Percentiles rank a stretch among this genome's conserved stretches.
Evolutionary conservation across 2,113 vertebrate species (phyloP).

Genomic region (Dinomys branickii): DNA sequence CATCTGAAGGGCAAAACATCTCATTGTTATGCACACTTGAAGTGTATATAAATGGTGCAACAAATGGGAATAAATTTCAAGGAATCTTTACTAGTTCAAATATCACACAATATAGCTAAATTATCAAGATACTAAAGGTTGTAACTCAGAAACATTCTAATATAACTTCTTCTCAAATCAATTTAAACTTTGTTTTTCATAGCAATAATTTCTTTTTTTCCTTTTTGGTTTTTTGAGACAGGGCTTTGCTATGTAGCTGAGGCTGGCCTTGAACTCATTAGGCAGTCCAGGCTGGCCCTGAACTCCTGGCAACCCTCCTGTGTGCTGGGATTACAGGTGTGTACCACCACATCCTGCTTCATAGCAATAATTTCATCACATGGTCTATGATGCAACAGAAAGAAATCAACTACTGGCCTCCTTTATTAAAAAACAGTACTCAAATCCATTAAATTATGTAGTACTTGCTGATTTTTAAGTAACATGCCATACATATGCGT

Average conservation of each 20-base stretch:
- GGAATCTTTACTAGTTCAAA: constrained; percentile 47
- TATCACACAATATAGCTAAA: constrained; percentile 27
- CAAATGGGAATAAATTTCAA: background rate
- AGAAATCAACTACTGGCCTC: constrained; percentile 49
- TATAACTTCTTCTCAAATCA: constrained; percentile 45
- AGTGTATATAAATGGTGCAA: background rate
- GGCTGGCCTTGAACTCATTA: background rate
- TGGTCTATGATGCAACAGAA: constrained; percentile 64
- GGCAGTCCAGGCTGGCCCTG: background rate
- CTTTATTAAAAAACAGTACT: constrained; percentile 43
- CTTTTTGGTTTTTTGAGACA: background rate
- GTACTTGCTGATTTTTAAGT: constrained; percentile 46
- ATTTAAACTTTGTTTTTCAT: constrained; percentile 53
- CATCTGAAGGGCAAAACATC: background rate
- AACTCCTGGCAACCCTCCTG: background rate
- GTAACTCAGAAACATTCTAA: constrained; percentile 14
- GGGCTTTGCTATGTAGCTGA: background rate
- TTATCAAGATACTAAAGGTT: constrained; percentile 6
- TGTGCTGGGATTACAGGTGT: background rate
- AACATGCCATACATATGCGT: background rate
- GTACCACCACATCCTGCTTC: background rate
- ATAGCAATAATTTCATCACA: constrained; percentile 69
- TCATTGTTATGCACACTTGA: background rate
- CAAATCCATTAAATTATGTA: background rate
- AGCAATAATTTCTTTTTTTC: constrained; percentile 59